Evolutionary conservation across 2,888 invertebrate genomes (phyloP).

Genomic region (Meliscaeva auricollis): DNA sequence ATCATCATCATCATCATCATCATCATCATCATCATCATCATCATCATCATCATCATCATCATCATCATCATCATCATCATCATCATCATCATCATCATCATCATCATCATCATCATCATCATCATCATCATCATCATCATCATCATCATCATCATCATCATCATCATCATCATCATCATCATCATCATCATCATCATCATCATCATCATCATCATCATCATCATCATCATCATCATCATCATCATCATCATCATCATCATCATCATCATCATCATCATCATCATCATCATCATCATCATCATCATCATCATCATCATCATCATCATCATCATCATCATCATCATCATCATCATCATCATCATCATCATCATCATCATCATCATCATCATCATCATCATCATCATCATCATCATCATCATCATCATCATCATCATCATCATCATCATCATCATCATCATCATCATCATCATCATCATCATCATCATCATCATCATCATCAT

Average conservation of each 20-base stretch:
- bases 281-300: conserved; percentile 1
- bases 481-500: background rate
- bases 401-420: background rate
- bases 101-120: conserved; percentile 1
- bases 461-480: background rate
- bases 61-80: conserved; percentile 1
- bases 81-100: conserved; percentile 1
- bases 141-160: conserved; percentile 1
- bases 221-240: conserved; percentile 1
- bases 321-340: background rate
- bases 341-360: conserved; percentile 1
- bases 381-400: background rate
- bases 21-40: background rate
- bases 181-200: conserved; percentile 1
- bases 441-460: background rate
- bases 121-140: conserved; percentile 1
- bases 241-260: conserved; percentile 1
- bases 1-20: background rate
- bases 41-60: background rate
- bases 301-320: conserved; percentile 1
- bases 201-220: conserved; percentile 1
- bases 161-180: conserved; percentile 1
- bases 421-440: background rate
- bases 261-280: conserved; percentile 1
- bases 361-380: background rate